These are phyloP conservation scores for Clarias gariepinus DNA, from an alignment of 2,113 vertebrate species.

Conservation along the genomic window DNA sequence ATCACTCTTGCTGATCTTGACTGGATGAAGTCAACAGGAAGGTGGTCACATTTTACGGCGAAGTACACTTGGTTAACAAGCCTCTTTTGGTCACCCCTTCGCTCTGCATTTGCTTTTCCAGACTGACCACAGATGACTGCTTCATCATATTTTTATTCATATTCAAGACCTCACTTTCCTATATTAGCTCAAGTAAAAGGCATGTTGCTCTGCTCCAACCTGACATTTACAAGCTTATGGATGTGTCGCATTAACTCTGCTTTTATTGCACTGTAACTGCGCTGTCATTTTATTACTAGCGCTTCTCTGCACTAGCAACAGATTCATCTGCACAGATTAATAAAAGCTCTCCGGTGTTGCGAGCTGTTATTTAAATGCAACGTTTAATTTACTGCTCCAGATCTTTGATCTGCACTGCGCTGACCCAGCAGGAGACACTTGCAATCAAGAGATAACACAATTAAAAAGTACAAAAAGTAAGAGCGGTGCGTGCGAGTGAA, in stretches of 20 bases:
- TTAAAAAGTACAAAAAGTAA: slow-evolving; percentile 47
- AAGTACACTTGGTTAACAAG: not conserved
- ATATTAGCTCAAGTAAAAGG: not conserved
- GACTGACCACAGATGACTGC: too few species aligned
- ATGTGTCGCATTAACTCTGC: slow-evolving; percentile 29
- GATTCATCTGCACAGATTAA: slow-evolving; percentile 28
- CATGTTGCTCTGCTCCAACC: not conserved
- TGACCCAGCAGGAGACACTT: slow-evolving; percentile 43
- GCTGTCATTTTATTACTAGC: slow-evolving; percentile 32
- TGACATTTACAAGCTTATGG: slow-evolving; percentile 37
- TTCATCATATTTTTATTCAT: not conserved
- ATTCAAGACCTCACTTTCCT: not conserved
- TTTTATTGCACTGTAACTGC: slow-evolving; percentile 28
- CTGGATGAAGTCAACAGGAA: not conserved
- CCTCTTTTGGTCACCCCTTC: not conserved
- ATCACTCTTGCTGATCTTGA: not conserved
- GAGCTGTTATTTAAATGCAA: slow-evolving; percentile 1
- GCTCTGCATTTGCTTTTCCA: not conserved
- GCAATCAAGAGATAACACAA: slow-evolving; percentile 53
- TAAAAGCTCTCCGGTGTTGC: not conserved
- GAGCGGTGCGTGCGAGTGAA: slow-evolving; percentile 5
- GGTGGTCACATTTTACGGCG: not conserved
- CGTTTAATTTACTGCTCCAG: slow-evolving; percentile 44
- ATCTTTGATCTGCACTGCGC: slow-evolving; percentile 26
- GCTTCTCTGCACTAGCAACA: slow-evolving; percentile 1